Base-by-base conservation (phyloP, 2,113 vertebrate genomes). In the Saguinus imperator region DNA sequence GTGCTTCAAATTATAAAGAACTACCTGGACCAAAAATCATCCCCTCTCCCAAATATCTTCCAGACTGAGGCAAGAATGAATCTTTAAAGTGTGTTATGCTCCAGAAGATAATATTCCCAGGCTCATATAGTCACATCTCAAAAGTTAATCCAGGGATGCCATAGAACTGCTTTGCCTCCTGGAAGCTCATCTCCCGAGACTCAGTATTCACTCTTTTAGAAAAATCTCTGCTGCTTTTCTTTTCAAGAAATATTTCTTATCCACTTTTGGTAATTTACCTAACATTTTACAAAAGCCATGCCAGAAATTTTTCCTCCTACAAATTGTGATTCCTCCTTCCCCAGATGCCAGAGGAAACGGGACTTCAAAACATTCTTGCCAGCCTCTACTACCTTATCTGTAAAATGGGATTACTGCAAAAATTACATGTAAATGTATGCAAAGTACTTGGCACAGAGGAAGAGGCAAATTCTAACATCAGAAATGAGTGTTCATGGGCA, bases 231-330 rank as follows among this genome's bases (percentile, higher is more conserved):
- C 70, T 87, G 27, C 64, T 94, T 81, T 79, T 21, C 32, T 94
- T 61, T 89, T 87, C 88, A 86, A 85, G 55, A 95, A 95, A 73
- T 1, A 32, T 11, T 82, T 86, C 35, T 81, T 89, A 17, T 77
- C 18, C 70, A 83, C 43, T 76, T 79, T 61, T 76, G 61, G 40
- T 61, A 88, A 88, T 55, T 89, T 50, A 88, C 21, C 32, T 86
- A 75, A 91, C 8, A 11, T 87, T 72, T 93, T 72, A 79, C 61
- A 85, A 94, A 77, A 88, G 32, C n/a, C 50, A 79, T 48, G 27
- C 27, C 73, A 93, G 76, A 95, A 94, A 57, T 76, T 66, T 94
- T 81, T 85, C 61, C 83, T 94, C 29, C 16, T 72, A 94, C 55
- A 89, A 76, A 77, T 32, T 37, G 27, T 76, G 45, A 87, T 70